A percentile compares a stretch with the other conserved stretches of the same genome.
These are phyloP conservation scores for Aurelia sp. DNA, from an alignment of 30 jellyfish, hydroid and myxozoan genomes.

Conservation along the genomic window DNA sequence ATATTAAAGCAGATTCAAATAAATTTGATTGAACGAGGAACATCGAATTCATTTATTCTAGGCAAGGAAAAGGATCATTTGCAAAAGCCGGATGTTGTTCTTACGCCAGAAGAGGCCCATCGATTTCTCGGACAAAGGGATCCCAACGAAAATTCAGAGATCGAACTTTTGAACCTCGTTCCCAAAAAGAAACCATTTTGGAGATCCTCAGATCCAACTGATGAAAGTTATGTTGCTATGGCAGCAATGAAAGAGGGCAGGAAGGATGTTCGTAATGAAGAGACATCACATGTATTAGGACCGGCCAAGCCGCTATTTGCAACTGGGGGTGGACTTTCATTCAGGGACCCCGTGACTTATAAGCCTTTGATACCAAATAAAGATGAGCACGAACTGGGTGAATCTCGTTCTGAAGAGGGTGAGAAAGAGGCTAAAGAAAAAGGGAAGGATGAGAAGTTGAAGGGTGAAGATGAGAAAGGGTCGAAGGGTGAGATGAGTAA, in stretches of 20 bases:
- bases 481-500: background rate
- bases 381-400: constrained; percentile 21
- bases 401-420: constrained; percentile 29
- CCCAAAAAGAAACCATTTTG: constrained; percentile 10
- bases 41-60: constrained; percentile 28
- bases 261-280: constrained; percentile 4
- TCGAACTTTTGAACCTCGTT: constrained; percentile 8
- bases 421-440: background rate
- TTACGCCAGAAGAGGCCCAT: constrained; percentile 58
- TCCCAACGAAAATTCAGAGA: constrained; percentile 34
- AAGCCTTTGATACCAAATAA: constrained; percentile 13
- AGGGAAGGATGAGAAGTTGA: background rate
- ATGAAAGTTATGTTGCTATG: constrained; percentile 37
- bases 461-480: background rate
- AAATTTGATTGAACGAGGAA: background rate
- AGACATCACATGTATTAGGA: background rate
- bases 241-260: constrained; percentile 46
- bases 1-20: no score
- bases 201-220: background rate
- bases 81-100: constrained; percentile 19
- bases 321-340: background rate
- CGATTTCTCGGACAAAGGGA: constrained; percentile 28
- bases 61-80: constrained; percentile 19
- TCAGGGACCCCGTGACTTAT: constrained; percentile 28
- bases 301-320: background rate